Evolutionary conservation across 2,113 vertebrate genomes (phyloP).

Genomic region (Cynopterus brachyotis): DNA sequence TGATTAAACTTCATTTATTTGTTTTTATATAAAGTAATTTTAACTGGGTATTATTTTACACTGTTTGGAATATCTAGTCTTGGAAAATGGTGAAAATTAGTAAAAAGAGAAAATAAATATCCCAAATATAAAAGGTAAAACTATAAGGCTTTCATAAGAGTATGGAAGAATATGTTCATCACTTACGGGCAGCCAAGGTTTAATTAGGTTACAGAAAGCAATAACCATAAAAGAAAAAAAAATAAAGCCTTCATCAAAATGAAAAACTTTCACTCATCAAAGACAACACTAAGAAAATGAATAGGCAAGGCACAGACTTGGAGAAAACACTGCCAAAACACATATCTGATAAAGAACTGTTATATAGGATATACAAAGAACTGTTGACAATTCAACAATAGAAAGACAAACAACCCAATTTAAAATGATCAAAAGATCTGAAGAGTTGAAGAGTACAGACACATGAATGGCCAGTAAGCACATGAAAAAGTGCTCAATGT

Average conservation of each 20-base stretch:
- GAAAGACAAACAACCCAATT: background rate
- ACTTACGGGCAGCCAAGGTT: background rate
- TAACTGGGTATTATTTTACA: constrained; percentile 2
- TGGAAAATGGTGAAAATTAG: background rate
- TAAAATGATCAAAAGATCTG: background rate
- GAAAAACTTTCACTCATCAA: background rate
- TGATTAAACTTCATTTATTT: constrained; percentile 46
- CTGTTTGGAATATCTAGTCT: background rate
- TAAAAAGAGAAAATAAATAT: constrained; percentile 38
- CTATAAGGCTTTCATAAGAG: background rate
- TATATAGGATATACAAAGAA: background rate
- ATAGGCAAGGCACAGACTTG: background rate
- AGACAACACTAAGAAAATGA: background rate
- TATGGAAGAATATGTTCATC: background rate
- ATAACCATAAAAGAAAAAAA: background rate
- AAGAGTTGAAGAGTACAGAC: background rate
- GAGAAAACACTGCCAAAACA: background rate
- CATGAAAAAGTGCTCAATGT: background rate
- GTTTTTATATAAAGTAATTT: background rate
- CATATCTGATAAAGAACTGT: background rate
- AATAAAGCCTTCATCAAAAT: background rate
- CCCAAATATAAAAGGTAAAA: constrained; percentile 15
- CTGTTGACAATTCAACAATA: background rate
- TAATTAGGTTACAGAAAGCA: background rate
- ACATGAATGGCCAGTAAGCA: background rate